phyloP scores from a whole-genome alignment of 2,797 vertebrate species.

The Cyclura pinguis region DNA sequence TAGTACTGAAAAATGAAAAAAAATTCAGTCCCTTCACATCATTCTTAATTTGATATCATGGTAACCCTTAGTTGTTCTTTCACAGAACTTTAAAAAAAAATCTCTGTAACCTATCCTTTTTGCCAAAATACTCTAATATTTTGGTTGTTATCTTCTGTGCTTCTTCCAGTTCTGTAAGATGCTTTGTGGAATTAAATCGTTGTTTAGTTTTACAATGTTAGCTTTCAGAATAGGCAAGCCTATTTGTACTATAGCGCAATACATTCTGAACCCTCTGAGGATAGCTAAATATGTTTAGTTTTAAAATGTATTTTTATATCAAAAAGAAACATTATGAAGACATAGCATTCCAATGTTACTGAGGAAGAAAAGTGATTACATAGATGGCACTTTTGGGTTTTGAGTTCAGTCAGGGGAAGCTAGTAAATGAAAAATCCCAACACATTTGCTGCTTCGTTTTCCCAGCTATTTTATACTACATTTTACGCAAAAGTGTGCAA shows the following conservation, averaged over 20 bases:
- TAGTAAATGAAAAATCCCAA: background rate
- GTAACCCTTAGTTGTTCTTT: background rate
- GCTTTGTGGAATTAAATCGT: background rate
- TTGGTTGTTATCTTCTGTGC: background rate
- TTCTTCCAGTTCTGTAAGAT: background rate
- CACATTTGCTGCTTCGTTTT: background rate
- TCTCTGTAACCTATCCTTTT: background rate
- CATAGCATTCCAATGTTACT: slow-evolving; percentile 58
- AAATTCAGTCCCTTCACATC: background rate
- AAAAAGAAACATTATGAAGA: slow-evolving; percentile 44
- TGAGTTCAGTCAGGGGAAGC: background rate
- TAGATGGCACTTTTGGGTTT: slow-evolving; percentile 9
- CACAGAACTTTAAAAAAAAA: background rate
- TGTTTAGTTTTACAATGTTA: background rate
- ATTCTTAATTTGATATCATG: background rate
- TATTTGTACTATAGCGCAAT: background rate
- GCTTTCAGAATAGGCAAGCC: background rate
- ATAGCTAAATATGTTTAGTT: background rate
- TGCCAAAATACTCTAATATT: background rate
- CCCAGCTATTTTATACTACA: background rate
- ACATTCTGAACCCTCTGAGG: background rate
- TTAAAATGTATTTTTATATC: slow-evolving; percentile 16
- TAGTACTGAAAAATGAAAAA: background rate
- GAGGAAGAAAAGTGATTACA: slow-evolving; percentile 50
- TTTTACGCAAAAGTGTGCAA: background rate